Conservation (phyloP, 2,888 invertebrate genomes). For the Pseudanteris insignis region DNA sequence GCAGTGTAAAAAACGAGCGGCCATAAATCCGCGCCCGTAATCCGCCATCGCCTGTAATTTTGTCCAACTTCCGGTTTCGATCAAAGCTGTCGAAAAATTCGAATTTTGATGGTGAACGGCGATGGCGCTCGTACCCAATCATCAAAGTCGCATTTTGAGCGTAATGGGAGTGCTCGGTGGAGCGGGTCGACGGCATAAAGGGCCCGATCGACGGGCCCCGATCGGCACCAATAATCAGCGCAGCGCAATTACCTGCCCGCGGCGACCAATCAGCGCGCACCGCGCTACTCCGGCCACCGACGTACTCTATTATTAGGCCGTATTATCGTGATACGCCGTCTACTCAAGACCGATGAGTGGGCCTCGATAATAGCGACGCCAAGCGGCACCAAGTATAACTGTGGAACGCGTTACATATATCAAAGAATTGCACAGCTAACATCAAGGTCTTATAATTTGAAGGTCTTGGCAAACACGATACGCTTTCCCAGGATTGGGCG, state of each 20-base stretch:
- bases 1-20: constrained; percentile 13
- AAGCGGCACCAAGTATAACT: constrained; percentile 34
- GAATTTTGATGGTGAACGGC: too few species aligned
- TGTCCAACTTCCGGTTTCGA: constrained; percentile 35
- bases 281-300: too few species aligned
- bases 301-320: constrained; percentile 64
- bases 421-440: constrained; percentile 34
- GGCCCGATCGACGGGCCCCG: constrained; percentile 47
- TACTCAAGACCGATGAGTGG: constrained; percentile 53
- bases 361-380: constrained; percentile 45
- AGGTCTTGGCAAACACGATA: too few species aligned
- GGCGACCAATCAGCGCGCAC: constrained; percentile 56
- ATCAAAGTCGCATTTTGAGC: constrained; percentile 65
- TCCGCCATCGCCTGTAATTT: constrained; percentile 31
- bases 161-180: constrained; percentile 63
- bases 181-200: constrained; percentile 36
- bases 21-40: constrained; percentile 20
- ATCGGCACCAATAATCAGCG: constrained; percentile 64
- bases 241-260: constrained; percentile 60
- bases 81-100: constrained; percentile 38
- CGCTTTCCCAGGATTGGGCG: too few species aligned
- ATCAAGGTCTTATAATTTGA: too few species aligned
- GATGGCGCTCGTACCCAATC: constrained; percentile 60
- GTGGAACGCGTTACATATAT: constrained; percentile 34
- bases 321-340: constrained; percentile 63